Conservation (phyloP, 2,888 invertebrate species). For the Pachydiplax longipennis region DNA sequence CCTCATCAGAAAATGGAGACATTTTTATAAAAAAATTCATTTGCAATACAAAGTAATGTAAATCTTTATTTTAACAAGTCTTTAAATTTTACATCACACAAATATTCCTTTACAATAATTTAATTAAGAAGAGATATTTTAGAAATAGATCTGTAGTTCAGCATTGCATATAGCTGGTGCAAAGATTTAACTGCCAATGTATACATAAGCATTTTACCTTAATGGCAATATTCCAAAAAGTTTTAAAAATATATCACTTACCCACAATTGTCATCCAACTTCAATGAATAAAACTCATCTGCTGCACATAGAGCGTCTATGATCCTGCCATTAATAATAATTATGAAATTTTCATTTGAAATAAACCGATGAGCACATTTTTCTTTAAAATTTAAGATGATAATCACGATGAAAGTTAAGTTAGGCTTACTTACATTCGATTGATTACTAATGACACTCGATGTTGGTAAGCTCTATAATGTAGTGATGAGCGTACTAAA, state of each 20-base stretch:
- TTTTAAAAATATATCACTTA: background rate
- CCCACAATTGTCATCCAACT: constrained; percentile 26
- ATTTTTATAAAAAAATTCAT: background rate
- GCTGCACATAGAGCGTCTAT: constrained; percentile 53
- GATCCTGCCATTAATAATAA: constrained; percentile 49
- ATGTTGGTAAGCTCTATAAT: constrained; percentile 63
- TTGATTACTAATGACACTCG: constrained; percentile 60
- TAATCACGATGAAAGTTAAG: background rate
- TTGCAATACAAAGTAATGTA: background rate
- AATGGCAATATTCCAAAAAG: background rate
- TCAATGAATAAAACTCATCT: constrained; percentile 49
- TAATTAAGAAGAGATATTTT: too few species aligned
- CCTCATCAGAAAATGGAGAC: background rate
- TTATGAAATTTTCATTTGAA: background rate
- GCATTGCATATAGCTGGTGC: too few species aligned
- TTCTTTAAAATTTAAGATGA: background rate
- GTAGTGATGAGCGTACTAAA: constrained; percentile 60
- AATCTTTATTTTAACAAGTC: background rate
- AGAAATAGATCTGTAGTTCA: too few species aligned
- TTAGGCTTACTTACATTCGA: constrained; percentile 59
- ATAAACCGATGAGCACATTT: background rate
- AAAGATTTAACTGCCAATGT: too few species aligned
- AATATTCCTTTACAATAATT: too few species aligned
- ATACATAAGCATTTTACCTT: background rate
- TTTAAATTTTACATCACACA: too few species aligned